Evolutionary conservation across 53 echinoderm and acorn worm species (phyloP), one percentile per base, ranked within the genome.

Genomic region (Arbacia lixula): DNA sequence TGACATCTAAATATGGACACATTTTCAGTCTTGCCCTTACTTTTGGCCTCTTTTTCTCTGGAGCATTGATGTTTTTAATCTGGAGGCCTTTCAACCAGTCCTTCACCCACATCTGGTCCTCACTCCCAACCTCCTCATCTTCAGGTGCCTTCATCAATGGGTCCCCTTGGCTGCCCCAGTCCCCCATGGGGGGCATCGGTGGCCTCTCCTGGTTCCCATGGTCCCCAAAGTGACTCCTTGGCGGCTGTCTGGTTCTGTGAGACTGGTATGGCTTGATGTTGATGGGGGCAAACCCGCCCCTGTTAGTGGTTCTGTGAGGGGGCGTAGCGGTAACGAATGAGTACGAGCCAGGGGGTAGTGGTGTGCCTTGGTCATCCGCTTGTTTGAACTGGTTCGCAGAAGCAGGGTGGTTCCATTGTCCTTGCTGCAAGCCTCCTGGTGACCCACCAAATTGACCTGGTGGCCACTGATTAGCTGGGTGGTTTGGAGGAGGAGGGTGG

Each of bases 101-200:
- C 42, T 63, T 81, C 28, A 81, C 82, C 82, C 82, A 81, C 64
- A 63, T 81, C 50, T 81, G 82, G 43, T 81, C 82, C 11, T 63
- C 42, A 43, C 63, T 81, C 46, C 63, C 82, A 12, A 63, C 64
- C 16, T 31, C 31, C 60, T 78, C 38, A 31, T 16, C 42, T 19
- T 60, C 46, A 10, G 46, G 6, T 25, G 28, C 28, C 42, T n/a
- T 4, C 42, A 40, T 43, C 43, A 16, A 43, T 43, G 2, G 2
- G 25, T 10, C 49, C 49, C 3, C 14, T 27, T 28, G 27, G 25
- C 69, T 43, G 12, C 28, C 17, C 46, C 69, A 40, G 36, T 43
- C 69, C 46, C 25, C 26, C 36, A 40, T 29, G 12, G 43, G 42
- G 12, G 20, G 24, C 16, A 69, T 69, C 22, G 16, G 24, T 28